Evolutionary conservation across 2,888 invertebrate genomes (phyloP).

Genomic region (Meteorus cinctellus): DNA sequence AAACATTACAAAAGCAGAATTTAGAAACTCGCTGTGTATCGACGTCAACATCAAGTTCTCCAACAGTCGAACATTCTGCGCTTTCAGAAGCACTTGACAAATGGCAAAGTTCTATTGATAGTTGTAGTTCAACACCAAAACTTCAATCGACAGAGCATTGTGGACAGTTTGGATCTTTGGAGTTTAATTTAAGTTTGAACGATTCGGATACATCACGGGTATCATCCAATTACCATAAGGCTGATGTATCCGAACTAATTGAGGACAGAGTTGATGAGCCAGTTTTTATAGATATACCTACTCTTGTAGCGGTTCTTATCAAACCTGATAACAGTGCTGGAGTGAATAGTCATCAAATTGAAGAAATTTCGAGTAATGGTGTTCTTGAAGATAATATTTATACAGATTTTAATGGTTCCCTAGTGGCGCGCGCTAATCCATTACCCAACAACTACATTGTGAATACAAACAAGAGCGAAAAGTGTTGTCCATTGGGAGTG

Average conservation of each 20-base stretch:
- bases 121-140: slow-evolving; percentile 47
- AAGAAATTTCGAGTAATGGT: slow-evolving; percentile 60
- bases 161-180: slow-evolving; percentile 58
- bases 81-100: slow-evolving; percentile 13
- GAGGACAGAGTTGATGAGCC: slow-evolving; percentile 58
- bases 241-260: slow-evolving; percentile 57
- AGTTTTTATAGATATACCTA: slow-evolving; percentile 66
- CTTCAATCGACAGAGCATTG: slow-evolving; percentile 39
- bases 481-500: not conserved
- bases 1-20: slow-evolving; percentile 25
- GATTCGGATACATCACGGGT: slow-evolving; percentile 35
- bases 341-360: slow-evolving; percentile 57
- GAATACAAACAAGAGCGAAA: not conserved
- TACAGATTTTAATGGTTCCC: not conserved
- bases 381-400: slow-evolving; percentile 58
- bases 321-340: slow-evolving; percentile 61
- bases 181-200: slow-evolving; percentile 40
- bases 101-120: slow-evolving; percentile 55
- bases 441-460: not conserved
- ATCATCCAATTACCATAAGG: slow-evolving; percentile 53
- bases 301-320: slow-evolving; percentile 65
- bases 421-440: not conserved
- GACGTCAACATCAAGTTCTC: slow-evolving; percentile 36
- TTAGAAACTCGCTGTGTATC: slow-evolving; percentile 33
- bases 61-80: slow-evolving; percentile 34